These are phyloP conservation scores for Oceanites oceanicus DNA, from an alignment of 2,113 vertebrate species.

Conservation along the genomic window DNA sequence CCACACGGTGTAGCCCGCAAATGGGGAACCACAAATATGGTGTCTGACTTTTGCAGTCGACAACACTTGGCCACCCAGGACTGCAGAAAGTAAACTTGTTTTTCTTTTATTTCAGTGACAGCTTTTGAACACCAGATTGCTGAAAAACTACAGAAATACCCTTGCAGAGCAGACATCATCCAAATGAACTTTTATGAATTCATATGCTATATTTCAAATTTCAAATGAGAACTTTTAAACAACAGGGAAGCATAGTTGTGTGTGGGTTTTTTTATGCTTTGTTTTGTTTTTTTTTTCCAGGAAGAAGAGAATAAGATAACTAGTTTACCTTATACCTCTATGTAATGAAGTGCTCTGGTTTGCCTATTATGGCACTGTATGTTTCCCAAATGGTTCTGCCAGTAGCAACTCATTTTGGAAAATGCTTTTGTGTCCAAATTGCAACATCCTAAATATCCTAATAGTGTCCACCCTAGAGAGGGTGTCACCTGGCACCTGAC, in stretches of 20 bases:
- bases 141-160: not conserved
- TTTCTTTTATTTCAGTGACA: not conserved
- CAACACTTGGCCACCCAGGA: not conserved
- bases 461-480: not conserved
- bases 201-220: not conserved
- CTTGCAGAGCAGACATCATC: not conserved
- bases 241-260: not conserved
- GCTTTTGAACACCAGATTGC: not conserved
- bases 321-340: not conserved
- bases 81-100: not conserved
- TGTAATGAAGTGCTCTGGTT: not conserved
- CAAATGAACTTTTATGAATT: not conserved
- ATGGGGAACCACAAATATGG: not conserved
- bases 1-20: fast-evolving
- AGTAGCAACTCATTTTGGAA: not conserved
- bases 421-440: not conserved
- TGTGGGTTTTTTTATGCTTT: not conserved
- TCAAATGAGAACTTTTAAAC: not conserved
- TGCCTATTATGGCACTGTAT: not conserved
- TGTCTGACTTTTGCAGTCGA: not conserved
- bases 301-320: not conserved
- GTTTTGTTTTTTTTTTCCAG: not conserved
- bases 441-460: not conserved
- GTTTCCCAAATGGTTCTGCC: not conserved
- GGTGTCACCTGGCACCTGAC: not conserved